A percentile compares a stretch with the other conserved stretches of the same genome.
Evolutionary conservation across 2,888 invertebrate species (phyloP).

Genomic region (Meghimatium bilineatum): DNA sequence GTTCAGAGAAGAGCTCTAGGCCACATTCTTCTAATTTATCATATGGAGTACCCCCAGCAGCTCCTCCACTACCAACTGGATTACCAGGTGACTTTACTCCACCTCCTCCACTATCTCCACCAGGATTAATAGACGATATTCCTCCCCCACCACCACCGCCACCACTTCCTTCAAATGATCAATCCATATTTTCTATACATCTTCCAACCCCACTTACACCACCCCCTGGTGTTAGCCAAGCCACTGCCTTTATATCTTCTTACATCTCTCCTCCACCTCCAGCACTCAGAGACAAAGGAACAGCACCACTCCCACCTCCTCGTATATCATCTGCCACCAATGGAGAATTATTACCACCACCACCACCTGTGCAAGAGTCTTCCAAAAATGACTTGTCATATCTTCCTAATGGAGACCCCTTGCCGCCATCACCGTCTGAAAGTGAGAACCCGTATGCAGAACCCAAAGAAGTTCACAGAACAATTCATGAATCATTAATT

Average conservation of each 20-base stretch:
- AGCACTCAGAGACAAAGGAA: slow-evolving; percentile 34
- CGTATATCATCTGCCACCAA: slow-evolving; percentile 40
- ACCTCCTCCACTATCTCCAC: slow-evolving; percentile 47
- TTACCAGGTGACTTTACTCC: slow-evolving; percentile 34
- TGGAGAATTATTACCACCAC: slow-evolving; percentile 38
- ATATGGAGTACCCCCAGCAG: slow-evolving; percentile 31
- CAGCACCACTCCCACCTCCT: slow-evolving; percentile 48
- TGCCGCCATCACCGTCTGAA: slow-evolving; percentile 47
- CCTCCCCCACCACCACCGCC: slow-evolving; percentile 50
- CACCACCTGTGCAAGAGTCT: slow-evolving; percentile 26
- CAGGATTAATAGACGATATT: slow-evolving; percentile 44
- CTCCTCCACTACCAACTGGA: slow-evolving; percentile 49
- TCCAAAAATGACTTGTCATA: slow-evolving; percentile 13
- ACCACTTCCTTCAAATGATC: slow-evolving; percentile 49
- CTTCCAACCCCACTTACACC: slow-evolving; percentile 46
- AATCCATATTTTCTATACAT: slow-evolving; percentile 21
- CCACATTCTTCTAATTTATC: slow-evolving; percentile 19
- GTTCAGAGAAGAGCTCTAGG: slow-evolving; percentile 40
- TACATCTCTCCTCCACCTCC: slow-evolving; percentile 53
- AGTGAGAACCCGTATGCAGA: slow-evolving; percentile 53
- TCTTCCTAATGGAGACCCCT: slow-evolving; percentile 38
- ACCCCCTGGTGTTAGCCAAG: slow-evolving; percentile 44
- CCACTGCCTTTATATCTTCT: slow-evolving; percentile 62
- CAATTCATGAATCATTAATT: slow-evolving; percentile 41
- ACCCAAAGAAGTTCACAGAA: slow-evolving; percentile 49